Conservation (phyloP, 2,888 invertebrate genomes). For the Balanococcus diminutus region DNA sequence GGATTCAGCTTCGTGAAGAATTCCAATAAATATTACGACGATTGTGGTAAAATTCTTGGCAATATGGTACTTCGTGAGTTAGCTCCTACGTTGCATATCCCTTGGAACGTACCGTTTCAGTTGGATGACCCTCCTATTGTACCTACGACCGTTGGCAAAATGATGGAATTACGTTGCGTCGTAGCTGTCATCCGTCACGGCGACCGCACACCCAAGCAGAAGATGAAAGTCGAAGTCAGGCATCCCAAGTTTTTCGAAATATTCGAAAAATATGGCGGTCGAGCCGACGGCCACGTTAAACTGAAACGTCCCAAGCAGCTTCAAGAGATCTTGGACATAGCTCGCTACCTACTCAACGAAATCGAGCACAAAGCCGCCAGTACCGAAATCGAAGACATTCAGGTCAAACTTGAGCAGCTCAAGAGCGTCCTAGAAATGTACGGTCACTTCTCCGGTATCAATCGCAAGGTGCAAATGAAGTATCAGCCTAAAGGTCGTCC, state of each 20-base stretch:
- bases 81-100: conserved; percentile 94
- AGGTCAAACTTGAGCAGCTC: conserved; percentile 94
- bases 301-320: conserved; percentile 95
- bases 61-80: conserved; percentile 96
- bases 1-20: conserved; percentile 99
- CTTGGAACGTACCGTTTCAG: conserved; percentile 97
- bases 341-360: conserved; percentile 85
- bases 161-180: conserved; percentile 92
- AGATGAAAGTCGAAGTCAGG: conserved; percentile 99
- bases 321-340: conserved; percentile 96
- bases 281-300: conserved; percentile 94
- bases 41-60: conserved; percentile 96
- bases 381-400: conserved; percentile 94
- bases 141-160: conserved; percentile 97
- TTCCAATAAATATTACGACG: conserved; percentile 99
- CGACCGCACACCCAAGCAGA: conserved; percentile 98
- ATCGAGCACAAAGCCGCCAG: conserved; percentile 87
- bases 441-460: conserved; percentile 99
- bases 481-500: conserved; percentile 90
- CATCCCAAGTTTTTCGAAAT: conserved; percentile 99
- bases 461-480: conserved; percentile 99
- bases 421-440: conserved; percentile 99
- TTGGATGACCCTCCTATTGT: conserved; percentile 98
- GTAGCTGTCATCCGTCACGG: conserved; percentile 98
- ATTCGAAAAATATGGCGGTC: conserved; percentile 96